phyloP scores from a whole-genome alignment of 1,140 invertebrate species.

The Aphelinus atriplicis region DNA sequence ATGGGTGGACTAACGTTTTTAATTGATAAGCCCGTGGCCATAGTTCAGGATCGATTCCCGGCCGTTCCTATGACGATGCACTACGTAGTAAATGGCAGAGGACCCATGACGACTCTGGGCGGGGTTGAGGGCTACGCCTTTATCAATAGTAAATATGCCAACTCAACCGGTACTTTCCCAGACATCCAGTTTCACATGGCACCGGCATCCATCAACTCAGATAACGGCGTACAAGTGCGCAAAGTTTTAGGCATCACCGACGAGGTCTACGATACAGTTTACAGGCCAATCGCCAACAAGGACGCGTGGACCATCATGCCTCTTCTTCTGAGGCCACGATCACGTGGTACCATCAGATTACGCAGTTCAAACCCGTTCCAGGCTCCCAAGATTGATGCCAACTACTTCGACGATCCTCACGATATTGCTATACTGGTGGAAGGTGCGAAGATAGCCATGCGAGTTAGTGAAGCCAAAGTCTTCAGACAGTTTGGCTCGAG shows the following conservation, averaged over 20 bases:
- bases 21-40: slow-evolving; percentile 78
- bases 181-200: slow-evolving; percentile 91
- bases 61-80: slow-evolving; percentile 81
- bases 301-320: slow-evolving; percentile 89
- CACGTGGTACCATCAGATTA: slow-evolving; percentile 80
- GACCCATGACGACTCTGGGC: slow-evolving; percentile 85
- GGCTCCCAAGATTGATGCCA: slow-evolving; percentile 87
- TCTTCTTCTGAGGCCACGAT: slow-evolving; percentile 80
- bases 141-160: slow-evolving; percentile 84
- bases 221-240: slow-evolving; percentile 77
- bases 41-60: slow-evolving; percentile 78
- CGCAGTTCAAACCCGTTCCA: slow-evolving; percentile 83
- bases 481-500: slow-evolving; percentile 84
- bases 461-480: slow-evolving; percentile 77
- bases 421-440: slow-evolving; percentile 84
- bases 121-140: slow-evolving; percentile 88
- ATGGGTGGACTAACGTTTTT: slow-evolving; percentile 84
- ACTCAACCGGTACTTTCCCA: slow-evolving; percentile 76
- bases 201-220: slow-evolving; percentile 84
- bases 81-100: slow-evolving; percentile 78
- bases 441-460: slow-evolving; percentile 80
- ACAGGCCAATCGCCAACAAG: slow-evolving; percentile 76
- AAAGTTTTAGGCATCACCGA: slow-evolving; percentile 87
- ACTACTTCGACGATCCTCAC: slow-evolving; percentile 82
- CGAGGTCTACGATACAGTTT: slow-evolving; percentile 81